Evolutionary conservation across 1,140 invertebrate species (phyloP), one percentile per base, ranked within the genome.

Genomic region (Platorchestia sp.): DNA sequence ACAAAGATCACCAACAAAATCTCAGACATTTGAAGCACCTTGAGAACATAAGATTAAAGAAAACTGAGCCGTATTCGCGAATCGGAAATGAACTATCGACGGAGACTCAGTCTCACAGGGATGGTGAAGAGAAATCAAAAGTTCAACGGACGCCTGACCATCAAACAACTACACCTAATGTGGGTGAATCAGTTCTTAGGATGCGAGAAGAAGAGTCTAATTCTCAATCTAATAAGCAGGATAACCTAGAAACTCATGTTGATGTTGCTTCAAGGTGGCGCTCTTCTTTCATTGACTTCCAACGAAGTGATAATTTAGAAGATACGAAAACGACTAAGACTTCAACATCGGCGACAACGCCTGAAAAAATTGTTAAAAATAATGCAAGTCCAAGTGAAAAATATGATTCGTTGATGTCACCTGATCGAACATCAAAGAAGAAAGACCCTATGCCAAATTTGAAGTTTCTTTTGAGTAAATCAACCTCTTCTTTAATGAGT

Each of bases 401-500:
- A 36, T 75, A 22, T 75, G 59, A 75, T 75, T 75, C 59, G 27
- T 36, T 75, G 3, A 36, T 75, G 59, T 75, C 59, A 75, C 59
- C 59, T 75, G 59, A 75, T 3, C 7, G 27, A 75, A 75, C 59
- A 75, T 27, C 59, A 36, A 75, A 41, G 87, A 89, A 89, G 42
- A 44, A 89, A 89, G 87, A 89, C 41, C 87, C 87, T 42, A 41
- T 89, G 87, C 87, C 36, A 42, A 89, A 89, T 89, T 6, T 89
- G 87, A 89, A 89, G 43, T 41, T 89, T 42, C 42, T 89, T 41
- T 27, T 89, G 41, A 41, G 27, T 42, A 89, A 89, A 42, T 44
- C 87, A 42, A 42, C 87, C 43, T 19, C 87, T 42, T 44, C 87
- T 41, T 41, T 89, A 19, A 89, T 89, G 87, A 89, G 87, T 89